Evolutionary conservation across 2,888 invertebrate genomes (phyloP).

Genomic region (Bombylius major): DNA sequence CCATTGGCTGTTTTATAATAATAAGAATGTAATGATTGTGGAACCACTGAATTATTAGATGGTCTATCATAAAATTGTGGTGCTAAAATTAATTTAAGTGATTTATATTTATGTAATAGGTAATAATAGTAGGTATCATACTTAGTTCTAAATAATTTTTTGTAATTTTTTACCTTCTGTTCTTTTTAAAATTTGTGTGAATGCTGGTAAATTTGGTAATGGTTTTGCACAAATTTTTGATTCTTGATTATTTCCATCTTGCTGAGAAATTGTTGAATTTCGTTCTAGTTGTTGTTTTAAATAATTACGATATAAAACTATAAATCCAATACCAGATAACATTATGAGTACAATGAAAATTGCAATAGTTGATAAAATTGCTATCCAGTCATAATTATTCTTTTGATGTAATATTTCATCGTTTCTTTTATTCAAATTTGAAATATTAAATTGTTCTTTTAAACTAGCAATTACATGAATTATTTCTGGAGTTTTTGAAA

Average conservation of each 20-base stretch:
- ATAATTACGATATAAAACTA: constrained; percentile 25
- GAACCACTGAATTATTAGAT: constrained; percentile 26
- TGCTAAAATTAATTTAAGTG: constrained; percentile 5
- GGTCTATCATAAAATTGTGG: constrained; percentile 35
- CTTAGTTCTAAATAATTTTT: neutral
- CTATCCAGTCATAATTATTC: constrained; percentile 19
- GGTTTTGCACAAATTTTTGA: constrained; percentile 21
- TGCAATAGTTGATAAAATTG: constrained; percentile 25
- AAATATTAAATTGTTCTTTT: constrained; percentile 14
- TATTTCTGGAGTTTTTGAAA: constrained; percentile 26
- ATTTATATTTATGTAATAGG: neutral
- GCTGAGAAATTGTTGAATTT: neutral
- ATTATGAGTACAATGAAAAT: constrained; percentile 28
- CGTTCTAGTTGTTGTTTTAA: neutral
- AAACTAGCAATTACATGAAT: constrained; percentile 32
- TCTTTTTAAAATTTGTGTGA: constrained; percentile 24
- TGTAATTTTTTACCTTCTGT: constrained; percentile 25
- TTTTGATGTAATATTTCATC: constrained; percentile 3
- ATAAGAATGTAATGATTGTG: constrained; percentile 18
- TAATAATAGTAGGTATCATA: constrained; percentile 4
- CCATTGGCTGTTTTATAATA: constrained; percentile 21
- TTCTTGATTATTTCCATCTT: neutral
- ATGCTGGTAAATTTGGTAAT: constrained; percentile 28
- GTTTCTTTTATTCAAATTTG: constrained; percentile 9
- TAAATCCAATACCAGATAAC: constrained; percentile 24